Percentiles rank a stretch among this genome's conserved stretches.
Conservation (phyloP, 2,888 invertebrate species). For the Xanthia togata region DNA sequence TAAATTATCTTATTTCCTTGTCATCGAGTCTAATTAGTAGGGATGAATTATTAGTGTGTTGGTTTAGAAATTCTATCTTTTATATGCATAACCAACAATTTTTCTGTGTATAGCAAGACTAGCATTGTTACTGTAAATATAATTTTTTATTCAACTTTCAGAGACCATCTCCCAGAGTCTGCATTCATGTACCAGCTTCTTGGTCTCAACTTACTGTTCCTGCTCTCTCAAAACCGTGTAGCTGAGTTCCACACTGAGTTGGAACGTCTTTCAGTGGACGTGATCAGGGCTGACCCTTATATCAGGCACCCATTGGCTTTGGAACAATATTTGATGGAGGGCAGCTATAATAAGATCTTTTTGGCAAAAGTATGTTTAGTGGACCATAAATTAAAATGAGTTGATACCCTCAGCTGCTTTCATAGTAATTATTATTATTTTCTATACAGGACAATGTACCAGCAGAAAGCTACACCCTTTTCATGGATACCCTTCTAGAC, state of each 20-base stretch:
- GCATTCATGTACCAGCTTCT: conserved; percentile 98
- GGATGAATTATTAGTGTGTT: background rate
- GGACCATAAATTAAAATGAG: background rate
- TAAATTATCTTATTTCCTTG: background rate
- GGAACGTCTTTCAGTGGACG: conserved; percentile 97
- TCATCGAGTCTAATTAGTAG: background rate
- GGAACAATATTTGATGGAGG: conserved; percentile 99
- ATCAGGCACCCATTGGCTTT: conserved; percentile 98
- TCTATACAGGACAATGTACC: conserved; percentile 95
- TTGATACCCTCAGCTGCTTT: background rate
- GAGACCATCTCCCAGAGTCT: conserved; percentile 95
- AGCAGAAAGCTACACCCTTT: conserved; percentile 98
- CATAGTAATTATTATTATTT: background rate
- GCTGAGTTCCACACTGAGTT: conserved; percentile 99
- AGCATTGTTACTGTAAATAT: background rate
- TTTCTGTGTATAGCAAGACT: background rate
- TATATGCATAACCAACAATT: background rate
- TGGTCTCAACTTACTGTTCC: conserved; percentile 97
- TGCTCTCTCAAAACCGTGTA: conserved; percentile 98
- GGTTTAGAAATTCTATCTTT: background rate
- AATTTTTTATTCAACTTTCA: conserved; percentile 67
- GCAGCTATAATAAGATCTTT: conserved; percentile 99
- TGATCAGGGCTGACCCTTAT: conserved; percentile 97
- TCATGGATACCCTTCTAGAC: conserved; percentile 98
- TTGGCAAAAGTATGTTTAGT: conserved; percentile 92